These are phyloP conservation scores for Vollenhovia emeryi DNA, from an alignment of 1,140 invertebrate species.

Conservation along the genomic window DNA sequence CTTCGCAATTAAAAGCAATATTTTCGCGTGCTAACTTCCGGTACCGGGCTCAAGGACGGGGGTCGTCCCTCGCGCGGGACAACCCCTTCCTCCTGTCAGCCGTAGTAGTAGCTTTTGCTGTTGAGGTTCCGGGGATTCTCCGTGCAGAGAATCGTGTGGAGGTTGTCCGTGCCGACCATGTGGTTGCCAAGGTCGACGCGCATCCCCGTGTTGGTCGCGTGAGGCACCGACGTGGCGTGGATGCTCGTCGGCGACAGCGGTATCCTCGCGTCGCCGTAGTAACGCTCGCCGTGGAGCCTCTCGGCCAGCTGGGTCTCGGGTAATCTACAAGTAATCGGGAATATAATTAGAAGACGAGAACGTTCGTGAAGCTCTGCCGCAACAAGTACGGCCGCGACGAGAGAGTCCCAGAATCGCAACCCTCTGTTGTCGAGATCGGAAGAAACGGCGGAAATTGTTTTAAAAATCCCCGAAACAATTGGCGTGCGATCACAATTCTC, in stretches of 20 bases:
- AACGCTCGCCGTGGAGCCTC: constrained; percentile 81
- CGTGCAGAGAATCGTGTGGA: constrained; percentile 82
- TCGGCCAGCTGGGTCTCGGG: constrained; percentile 82
- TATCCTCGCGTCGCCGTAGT: constrained; percentile 81
- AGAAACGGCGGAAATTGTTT: too few species aligned
- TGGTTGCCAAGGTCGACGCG: constrained; percentile 84
- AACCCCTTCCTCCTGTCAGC: constrained; percentile 86
- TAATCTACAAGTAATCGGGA: constrained; percentile 70
- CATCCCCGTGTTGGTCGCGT: constrained; percentile 69
- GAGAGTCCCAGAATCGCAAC: too few species aligned
- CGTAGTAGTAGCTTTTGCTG: constrained; percentile 87
- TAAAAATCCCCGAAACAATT: neutral
- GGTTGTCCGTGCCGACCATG: constrained; percentile 83
- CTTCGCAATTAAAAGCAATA: constrained; percentile 82
- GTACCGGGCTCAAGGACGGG: constrained; percentile 82
- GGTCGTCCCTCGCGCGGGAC: constrained; percentile 82
- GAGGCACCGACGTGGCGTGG: constrained; percentile 53
- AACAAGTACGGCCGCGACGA: too few species aligned
- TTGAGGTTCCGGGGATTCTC: constrained; percentile 85
- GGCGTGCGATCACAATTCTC: too few species aligned
- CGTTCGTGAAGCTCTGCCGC: too few species aligned
- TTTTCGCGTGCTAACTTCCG: constrained; percentile 83
- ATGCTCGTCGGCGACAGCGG: constrained; percentile 76
- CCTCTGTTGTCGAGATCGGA: too few species aligned
- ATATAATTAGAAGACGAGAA: neutral